Conservation (phyloP, 1,140 invertebrate genomes). For the Papilio machaon region DNA sequence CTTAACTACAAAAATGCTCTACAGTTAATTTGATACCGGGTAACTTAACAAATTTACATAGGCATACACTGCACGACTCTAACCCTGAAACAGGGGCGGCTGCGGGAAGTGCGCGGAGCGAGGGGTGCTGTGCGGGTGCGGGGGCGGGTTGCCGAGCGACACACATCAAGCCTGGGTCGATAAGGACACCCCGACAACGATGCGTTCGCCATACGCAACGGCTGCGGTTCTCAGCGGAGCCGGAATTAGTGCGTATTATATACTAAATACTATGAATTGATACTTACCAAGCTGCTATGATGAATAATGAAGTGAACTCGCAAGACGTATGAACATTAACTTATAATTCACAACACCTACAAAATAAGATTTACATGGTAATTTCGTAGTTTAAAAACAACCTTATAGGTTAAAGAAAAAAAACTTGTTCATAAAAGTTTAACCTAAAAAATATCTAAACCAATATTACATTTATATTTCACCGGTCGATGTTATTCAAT, state of each 20-base stretch:
- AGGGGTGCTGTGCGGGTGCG: conserved; percentile 52
- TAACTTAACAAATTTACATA: neutral
- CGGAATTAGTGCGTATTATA: neutral
- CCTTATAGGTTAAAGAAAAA: no score
- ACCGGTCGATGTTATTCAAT: no score
- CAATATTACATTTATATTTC: no score
- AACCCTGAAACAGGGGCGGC: conserved; percentile 10
- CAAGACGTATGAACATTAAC: no score
- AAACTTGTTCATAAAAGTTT: no score
- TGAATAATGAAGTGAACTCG: neutral
- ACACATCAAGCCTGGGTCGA: conserved; percentile 70
- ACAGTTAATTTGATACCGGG: neutral
- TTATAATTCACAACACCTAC: no score
- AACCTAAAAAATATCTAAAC: no score
- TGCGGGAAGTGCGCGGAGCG: conserved; percentile 34
- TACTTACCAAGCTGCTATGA: neutral
- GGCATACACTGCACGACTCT: neutral
- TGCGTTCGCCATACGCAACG: conserved; percentile 58
- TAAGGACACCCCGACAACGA: conserved; percentile 61
- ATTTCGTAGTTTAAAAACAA: no score
- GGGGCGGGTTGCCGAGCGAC: conserved; percentile 57
- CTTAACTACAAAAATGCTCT: neutral
- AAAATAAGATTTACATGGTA: no score
- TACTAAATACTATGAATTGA: neutral
- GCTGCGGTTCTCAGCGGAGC: conserved; percentile 39